Evolutionary conservation across 2,888 invertebrate genomes (phyloP).

Genomic region (Acrobasis consociella): DNA sequence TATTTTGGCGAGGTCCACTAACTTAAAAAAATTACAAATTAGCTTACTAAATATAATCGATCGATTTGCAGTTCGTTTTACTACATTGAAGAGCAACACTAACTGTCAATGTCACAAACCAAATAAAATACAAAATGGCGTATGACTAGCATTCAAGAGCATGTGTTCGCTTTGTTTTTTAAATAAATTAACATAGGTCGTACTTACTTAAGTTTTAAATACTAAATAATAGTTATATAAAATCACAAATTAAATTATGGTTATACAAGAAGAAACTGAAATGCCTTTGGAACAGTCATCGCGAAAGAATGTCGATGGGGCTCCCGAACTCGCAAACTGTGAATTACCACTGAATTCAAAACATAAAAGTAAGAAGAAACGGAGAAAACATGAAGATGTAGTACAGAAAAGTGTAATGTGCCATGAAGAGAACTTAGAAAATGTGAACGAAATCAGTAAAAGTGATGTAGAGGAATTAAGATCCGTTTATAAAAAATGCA

Average conservation of each 20-base stretch:
- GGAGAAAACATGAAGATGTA: constrained; percentile 22
- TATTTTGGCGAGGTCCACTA: no score
- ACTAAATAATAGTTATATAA: not conserved
- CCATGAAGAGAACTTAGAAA: constrained; percentile 25
- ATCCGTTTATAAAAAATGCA: constrained; percentile 62
- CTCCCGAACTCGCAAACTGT: not conserved
- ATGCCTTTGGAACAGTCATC: constrained; percentile 41
- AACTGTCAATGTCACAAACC: not conserved
- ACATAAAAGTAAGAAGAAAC: constrained; percentile 38
- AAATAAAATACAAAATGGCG: not conserved
- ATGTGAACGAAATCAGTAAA: constrained; percentile 39
- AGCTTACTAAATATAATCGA: not conserved
- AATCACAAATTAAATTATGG: constrained; percentile 31
- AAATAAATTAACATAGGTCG: no score
- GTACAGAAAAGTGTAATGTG: constrained; percentile 24
- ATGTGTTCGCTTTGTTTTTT: not conserved
- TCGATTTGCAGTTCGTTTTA: not conserved
- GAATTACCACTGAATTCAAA: constrained; percentile 29
- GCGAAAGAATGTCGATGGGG: constrained; percentile 27
- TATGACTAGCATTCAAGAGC: not conserved
- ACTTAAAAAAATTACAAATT: no score
- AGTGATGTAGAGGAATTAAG: constrained; percentile 62
- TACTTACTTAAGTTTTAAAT: not conserved
- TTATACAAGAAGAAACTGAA: constrained; percentile 49
- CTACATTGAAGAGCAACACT: not conserved